Evolutionary conservation across 2,888 invertebrate species (phyloP), one percentile per base, ranked within the genome.

Genomic region (Brachylomia viminalis): DNA sequence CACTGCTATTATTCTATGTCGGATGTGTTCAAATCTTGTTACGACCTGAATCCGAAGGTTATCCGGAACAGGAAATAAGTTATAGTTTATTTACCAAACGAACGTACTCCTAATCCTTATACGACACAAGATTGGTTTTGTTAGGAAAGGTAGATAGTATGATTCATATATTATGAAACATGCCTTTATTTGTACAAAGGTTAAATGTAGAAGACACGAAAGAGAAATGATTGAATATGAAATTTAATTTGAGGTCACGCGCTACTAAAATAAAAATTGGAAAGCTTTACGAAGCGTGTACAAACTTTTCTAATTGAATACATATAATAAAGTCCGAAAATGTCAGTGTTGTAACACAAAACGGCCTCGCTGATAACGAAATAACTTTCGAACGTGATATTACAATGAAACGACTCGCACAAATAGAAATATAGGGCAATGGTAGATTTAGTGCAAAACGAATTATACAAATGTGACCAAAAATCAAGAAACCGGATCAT

Each of bases 11-110:
- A 86, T 92, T 91, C 88, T 89, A 90, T 87, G 87, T 92, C 89
- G 89, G 83, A 89, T 92, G 89, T 90, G 89, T 90, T 91, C 90
- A 91, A 92, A 93, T 92, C 91, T 92, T 89, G 91, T 92, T 92
- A 92, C 90, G 85, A 83, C 84, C 89, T 86, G 85, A 90, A 86
- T 88, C 87, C 86, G 86, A 89, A 87, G 89, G 91, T 88, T 90
- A 89, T 91, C 88, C 90, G 90, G 84, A 80, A 86, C 85, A 84
- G 77, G 78, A 87, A 88, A 87, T 81, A 85, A 85, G 64, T 85
- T 83, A 88, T 90, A 90, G 89, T 91, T 89, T 92, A 92, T 91
- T 91, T 91, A 90, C 88, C 80, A 85, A 88, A 86, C 86, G 86
- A 86, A 87, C 83, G 86, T 83, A 88, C 86, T 83, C 78, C 75